Evolutionary conservation across 2,113 vertebrate genomes (phyloP).

Genomic region (Pluvialis apricaria): DNA sequence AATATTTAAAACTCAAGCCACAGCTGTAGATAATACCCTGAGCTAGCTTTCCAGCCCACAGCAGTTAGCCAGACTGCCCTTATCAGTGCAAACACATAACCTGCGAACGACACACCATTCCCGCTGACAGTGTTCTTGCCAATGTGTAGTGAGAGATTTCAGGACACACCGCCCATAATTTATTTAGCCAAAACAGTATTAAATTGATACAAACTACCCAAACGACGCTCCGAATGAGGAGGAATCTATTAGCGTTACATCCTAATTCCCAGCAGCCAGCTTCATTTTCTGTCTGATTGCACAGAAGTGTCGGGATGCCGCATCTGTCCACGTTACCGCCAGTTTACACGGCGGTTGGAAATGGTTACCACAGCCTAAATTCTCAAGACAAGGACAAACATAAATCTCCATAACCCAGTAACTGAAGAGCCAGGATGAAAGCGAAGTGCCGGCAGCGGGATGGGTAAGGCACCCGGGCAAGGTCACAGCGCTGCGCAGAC

Average conservation of each 20-base stretch:
- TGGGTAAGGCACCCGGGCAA: not conserved
- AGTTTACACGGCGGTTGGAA: rapidly evolving
- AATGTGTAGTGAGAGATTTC: rapidly evolving
- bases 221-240: not conserved
- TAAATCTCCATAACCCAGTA: not conserved
- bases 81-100: not conserved
- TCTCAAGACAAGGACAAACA: not conserved
- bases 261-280: not conserved
- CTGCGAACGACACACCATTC: not conserved
- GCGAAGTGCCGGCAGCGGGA: rapidly evolving
- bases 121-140: not conserved
- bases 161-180: rapidly evolving
- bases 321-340: not conserved
- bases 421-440: not conserved
- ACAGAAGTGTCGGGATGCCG: rapidly evolving
- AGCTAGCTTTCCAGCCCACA: not conserved
- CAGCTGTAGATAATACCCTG: not conserved
- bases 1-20: not conserved
- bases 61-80: not conserved
- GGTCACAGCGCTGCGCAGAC: rapidly evolving
- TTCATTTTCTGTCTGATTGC: not conserved
- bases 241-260: not conserved
- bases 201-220: not conserved
- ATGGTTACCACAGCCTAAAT: not conserved
- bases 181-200: not conserved